These are phyloP conservation scores for Oscheius sp. DNA, from an alignment of 1,140 invertebrate species.

Conservation along the genomic window DNA sequence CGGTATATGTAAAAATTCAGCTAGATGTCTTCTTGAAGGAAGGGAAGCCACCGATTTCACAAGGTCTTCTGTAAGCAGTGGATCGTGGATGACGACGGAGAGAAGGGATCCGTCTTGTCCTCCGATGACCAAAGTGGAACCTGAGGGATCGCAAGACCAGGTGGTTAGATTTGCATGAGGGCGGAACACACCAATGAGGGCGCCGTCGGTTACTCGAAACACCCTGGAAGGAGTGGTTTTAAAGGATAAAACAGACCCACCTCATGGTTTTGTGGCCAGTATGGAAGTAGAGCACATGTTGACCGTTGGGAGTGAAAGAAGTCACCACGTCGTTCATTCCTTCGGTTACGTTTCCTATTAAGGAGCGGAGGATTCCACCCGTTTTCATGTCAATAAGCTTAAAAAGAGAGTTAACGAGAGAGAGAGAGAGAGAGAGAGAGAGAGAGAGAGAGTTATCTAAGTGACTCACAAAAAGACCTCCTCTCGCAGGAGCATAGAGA, in stretches of 20 bases:
- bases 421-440: too few species aligned
- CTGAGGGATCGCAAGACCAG: slow-evolving; percentile 38
- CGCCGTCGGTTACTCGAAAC: slow-evolving; percentile 49
- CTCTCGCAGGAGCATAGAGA: slow-evolving; percentile 83
- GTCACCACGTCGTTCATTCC: slow-evolving; percentile 93
- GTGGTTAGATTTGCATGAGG: slow-evolving; percentile 49
- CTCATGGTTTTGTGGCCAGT: slow-evolving; percentile 74
- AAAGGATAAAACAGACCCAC: background rate
- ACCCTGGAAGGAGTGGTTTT: background rate
- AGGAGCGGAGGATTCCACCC: slow-evolving; percentile 75
- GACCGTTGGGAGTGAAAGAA: slow-evolving; percentile 86
- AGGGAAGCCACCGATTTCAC: slow-evolving; percentile 32
- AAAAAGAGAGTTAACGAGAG: too few species aligned
- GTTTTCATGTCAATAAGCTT: slow-evolving; percentile 77
- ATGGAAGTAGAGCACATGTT: slow-evolving; percentile 94
- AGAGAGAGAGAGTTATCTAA: too few species aligned
- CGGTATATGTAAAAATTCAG: slow-evolving; percentile 48
- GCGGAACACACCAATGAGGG: slow-evolving; percentile 36
- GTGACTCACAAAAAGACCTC: slow-evolving; percentile 75
- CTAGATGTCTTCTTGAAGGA: slow-evolving; percentile 47
- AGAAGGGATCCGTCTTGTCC: slow-evolving; percentile 49
- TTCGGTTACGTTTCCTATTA: slow-evolving; percentile 83
- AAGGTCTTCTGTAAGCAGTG: slow-evolving; percentile 21
- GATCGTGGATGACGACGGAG: slow-evolving; percentile 43
- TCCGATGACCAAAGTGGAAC: slow-evolving; percentile 48